Evolutionary conservation across 2,888 invertebrate genomes (phyloP), one percentile per base, ranked within the genome.

Genomic region (Yponomeuta evonymella): DNA sequence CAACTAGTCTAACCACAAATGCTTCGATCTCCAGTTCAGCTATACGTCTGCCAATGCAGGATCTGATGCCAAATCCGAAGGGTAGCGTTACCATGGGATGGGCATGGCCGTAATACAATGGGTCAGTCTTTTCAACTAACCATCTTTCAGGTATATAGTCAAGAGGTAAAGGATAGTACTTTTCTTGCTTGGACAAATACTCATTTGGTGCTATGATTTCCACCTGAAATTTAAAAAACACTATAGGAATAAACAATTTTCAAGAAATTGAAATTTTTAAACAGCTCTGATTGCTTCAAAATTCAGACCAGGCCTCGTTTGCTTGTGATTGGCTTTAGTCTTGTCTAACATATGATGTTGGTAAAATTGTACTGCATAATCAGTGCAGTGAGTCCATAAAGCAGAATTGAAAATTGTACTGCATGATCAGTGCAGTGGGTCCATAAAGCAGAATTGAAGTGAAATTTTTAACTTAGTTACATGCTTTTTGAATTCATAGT

Each of bases 201-300:
- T 95, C 94, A 73, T 96, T 95, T 73, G 95, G 96, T 80, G 97
- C 95, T 70, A 97, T 90, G 0, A 97, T 94, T 79, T 96, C 95
- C 0, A 96, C 94, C 95, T 96, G 85, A 43, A 91, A 87, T 33
- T 33, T 33, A 4, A 0, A 4, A 33, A 33, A 33, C 0, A 33
- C 2, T 0, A 5, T 33, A 4, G 65, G 9, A 43, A 8, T 43
- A 33, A 33, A 2, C 33, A 4, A 33, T 23, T 23, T 23, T 23
- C 23, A 23, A 0, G 23, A 23, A 23, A 23, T 23, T 23, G 23
- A 23, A 23, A 23, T 23, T 23, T 23, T 23, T 23, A 23, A 23
- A 2, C 2, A 36, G 33, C 33, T 36, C 5, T 2, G 33, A 36
- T 36, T 5, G 33, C 33, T 36, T 1, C 23, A 23, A 23, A 23